Conservation (phyloP, 1,140 invertebrate species). For the Chrysopa pallens region DNA sequence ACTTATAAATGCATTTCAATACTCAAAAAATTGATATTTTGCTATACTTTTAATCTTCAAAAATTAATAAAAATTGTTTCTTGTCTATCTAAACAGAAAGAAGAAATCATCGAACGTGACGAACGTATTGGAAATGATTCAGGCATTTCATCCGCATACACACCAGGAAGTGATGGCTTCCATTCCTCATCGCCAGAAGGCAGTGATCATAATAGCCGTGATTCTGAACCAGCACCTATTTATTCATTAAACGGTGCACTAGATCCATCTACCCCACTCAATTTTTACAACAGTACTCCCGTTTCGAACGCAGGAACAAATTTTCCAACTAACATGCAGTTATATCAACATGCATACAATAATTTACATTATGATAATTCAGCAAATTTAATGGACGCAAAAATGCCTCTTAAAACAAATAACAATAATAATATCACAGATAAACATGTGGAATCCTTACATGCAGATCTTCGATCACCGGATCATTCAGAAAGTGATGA, state of each 20-base stretch:
- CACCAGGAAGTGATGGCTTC: conserved; percentile 14
- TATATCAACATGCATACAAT: conserved; percentile 18
- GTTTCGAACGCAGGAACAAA: conserved; percentile 15
- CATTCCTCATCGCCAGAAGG: conserved; percentile 17
- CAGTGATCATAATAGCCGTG: conserved; percentile 12
- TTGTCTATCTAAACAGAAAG: conserved; percentile 21
- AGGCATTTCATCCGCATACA: conserved; percentile 10
- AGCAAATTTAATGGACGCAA: background rate
- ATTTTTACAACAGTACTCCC: conserved; percentile 13
- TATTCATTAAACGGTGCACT: too few relatives aligned
- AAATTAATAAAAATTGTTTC: conserved; percentile 1
- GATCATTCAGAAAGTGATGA: background rate
- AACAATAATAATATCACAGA: conserved; percentile 13
- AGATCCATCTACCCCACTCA: background rate
- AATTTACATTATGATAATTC: conserved; percentile 13
- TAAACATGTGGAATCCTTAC: background rate
- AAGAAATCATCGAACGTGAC: conserved; percentile 18
- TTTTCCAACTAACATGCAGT: conserved; percentile 19
- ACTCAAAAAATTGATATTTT: background rate
- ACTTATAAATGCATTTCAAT: background rate
- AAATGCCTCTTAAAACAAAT: too few relatives aligned
- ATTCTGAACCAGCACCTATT: conserved; percentile 4
- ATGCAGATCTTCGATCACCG: conserved; percentile 12
- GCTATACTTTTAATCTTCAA: background rate
- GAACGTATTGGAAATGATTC: conserved; percentile 19